These are phyloP conservation scores for Pseudochromis fuscus DNA, from an alignment of 2,797 vertebrate genomes.

Conservation along the genomic window DNA sequence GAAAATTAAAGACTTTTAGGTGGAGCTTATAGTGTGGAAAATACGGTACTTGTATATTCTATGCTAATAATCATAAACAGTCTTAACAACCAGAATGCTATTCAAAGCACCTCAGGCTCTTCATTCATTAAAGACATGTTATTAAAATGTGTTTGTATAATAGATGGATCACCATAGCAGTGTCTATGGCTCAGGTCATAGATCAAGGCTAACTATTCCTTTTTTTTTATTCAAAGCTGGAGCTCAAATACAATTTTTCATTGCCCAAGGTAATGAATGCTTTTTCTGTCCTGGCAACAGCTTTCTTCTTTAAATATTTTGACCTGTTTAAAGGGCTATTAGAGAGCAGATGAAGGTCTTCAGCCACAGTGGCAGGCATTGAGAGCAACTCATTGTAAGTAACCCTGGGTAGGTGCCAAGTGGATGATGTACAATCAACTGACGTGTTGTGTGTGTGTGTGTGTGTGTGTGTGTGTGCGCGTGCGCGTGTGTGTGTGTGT, in stretches of 20 bases:
- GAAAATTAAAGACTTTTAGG: no score
- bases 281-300: slow-evolving; percentile 1
- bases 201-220: neutral
- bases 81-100: neutral
- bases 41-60: no score
- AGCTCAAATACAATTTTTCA: slow-evolving; percentile 8
- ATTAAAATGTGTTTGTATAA: neutral
- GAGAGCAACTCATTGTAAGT: slow-evolving; percentile 6
- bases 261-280: slow-evolving; percentile 17
- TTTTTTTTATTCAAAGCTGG: slow-evolving; percentile 3
- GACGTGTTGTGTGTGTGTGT: neutral
- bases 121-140: neutral
- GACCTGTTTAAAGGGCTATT: slow-evolving; percentile 15
- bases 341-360: neutral
- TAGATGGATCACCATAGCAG: neutral
- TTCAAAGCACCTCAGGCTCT: slow-evolving; percentile 3
- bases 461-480: neutral
- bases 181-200: slow-evolving; percentile 5
- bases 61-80: no score
- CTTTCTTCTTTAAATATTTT: slow-evolving; percentile 4
- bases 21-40: no score
- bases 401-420: neutral
- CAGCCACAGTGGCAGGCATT: neutral
- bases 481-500: no score
- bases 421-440: slow-evolving; percentile 7